Base-by-base conservation (phyloP, 2,797 vertebrate genomes). In the Ispidina lecontei region DNA sequence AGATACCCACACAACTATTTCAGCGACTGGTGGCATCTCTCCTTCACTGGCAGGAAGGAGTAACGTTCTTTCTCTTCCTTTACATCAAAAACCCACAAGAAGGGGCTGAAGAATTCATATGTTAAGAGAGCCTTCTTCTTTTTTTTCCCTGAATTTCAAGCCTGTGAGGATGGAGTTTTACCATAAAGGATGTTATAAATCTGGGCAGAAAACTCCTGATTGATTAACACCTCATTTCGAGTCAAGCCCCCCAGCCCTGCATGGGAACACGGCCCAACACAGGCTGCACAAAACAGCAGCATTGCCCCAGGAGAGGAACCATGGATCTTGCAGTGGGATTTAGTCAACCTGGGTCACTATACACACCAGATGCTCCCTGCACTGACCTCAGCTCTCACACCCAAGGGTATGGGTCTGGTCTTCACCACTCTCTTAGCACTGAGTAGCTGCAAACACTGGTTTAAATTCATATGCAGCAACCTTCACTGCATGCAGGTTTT, bases 201-300 rank as follows among this genome's bases (percentile, higher is more conserved):
- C n/a, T 15, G 22, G 52, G 28, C 44, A 43, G 64, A 70, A 84
- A 84, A 23, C 9, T 52, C 44, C 29, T n/a, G 11, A 6, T 21
- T 7, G 25, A 25, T 37, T 62, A 59, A 67, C 3, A 10, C 7
- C 22, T 26, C 6, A 5, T 25, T 31, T 70, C 70, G 28, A 85
- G 55, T 10, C 5, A 20, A 58, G 33, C 44, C 3, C 6, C 16
- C 19, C 18, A 79, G 20, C 18, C 23, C 35, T 25, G 7, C 35
- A 25, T 58, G 43, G 31, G 22, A 28, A 56, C 14, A 15, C 1
- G 1, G 12, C 19, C 25, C 1, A 1, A 10, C 5, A 28, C 0
- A 3, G n/a, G 17, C 4, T 41, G 28, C 20, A 33, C 2, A 7
- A 17, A 74, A 23, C 22, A 73, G 37, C 71, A 84, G 25, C 31